Base-by-base conservation (phyloP, 2,113 vertebrate genomes). In the Corythaeola cristata region DNA sequence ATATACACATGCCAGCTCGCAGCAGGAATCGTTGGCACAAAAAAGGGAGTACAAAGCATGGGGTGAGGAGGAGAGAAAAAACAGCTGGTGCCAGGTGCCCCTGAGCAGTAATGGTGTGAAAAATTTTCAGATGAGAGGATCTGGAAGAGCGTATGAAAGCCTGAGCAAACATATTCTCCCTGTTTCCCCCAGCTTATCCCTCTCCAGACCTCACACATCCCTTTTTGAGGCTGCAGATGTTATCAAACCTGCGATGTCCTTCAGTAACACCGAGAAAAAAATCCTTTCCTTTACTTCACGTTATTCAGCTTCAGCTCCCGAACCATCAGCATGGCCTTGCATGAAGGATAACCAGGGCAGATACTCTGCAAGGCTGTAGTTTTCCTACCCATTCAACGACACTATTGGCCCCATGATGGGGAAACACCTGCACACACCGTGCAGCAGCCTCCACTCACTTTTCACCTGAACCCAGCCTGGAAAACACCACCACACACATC, bases 21-120 rank as follows among this genome's bases (percentile, higher is more conserved):
- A 74, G 32, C 1, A 4, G 64, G 35, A 6, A 44, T 0, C 50
- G 55, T 3, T 33, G 6, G 62, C 66, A 90, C 49, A 63, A 71
- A 80, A 90, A 33, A 24, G 17, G 27, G n/a, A 85, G 39, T 18
- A 78, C 50, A 80, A 90, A 93, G 62, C 28, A 37, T 8, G n/a
- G 50, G 18, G 32, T 13, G 9, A 90, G 15, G 12, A 88, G 9
- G 5, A 73, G 50, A 75, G 7, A 23, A 49, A 49, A 60, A 37
- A 15, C 3, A 78, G 24, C 22, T 0, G 0, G 30, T 59, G 68
- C 62, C 76, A 64, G 13, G 6, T 1, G 0, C 12, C n/a, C 47
- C 37, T 60, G 39, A 64, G 22, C 18, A 67, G 55, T 44, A 78
- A 83, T 0, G 3, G 33, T 4, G 6, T 56, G 50, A 83, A 59